Evolutionary conservation across 2,113 vertebrate genomes (phyloP), one percentile per base, ranked within the genome.

Genomic region (Deroptyus accipitrinus): DNA sequence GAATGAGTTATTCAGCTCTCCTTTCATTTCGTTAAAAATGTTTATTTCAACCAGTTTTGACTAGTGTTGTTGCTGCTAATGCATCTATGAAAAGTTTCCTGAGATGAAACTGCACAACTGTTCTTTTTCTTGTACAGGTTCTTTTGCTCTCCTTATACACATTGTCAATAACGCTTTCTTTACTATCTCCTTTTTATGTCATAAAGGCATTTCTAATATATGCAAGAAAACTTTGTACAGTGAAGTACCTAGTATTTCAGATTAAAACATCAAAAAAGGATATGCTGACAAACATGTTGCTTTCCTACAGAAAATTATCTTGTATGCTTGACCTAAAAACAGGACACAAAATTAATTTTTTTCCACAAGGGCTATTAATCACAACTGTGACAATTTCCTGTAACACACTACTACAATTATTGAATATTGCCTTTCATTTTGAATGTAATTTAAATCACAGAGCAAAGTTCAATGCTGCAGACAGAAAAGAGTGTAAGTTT

Each of bases 291-390:
- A 97, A 97, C 78, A 93, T 79, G 96, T 93, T 96, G 88, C 31
- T 97, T 96, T 96, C 64, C 90, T 92, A 25, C 48, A 91, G 89
- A 63, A 91, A 98, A 97, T 96, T 96, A 97, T 78, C 94, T 97
- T 98, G 96, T 96, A 95, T 96, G 96, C 90, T 98, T 98, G 98
- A 98, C 96, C 97, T 97, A 97, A 96, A 95, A 97, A 95, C 89
- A 97, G 94, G 96, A 97, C 91, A 94, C 81, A 44, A 96, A 93
- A 96, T 97, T 97, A 98, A 98, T 98, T 97, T 95, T 98, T 98
- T 98, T 98, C 93, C 86, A 76, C 88, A 92, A 95, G 46, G 46
- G 66, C 46, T 96, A 97, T 98, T 97, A 98, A 98, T 98, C 97
- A 98, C 52, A 87, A 95, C 88, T 54, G 82, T 97, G 97, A 97